Evolutionary conservation across 1,140 invertebrate genomes (phyloP), one percentile per base, ranked within the genome.

Genomic region (Physella acuta): DNA sequence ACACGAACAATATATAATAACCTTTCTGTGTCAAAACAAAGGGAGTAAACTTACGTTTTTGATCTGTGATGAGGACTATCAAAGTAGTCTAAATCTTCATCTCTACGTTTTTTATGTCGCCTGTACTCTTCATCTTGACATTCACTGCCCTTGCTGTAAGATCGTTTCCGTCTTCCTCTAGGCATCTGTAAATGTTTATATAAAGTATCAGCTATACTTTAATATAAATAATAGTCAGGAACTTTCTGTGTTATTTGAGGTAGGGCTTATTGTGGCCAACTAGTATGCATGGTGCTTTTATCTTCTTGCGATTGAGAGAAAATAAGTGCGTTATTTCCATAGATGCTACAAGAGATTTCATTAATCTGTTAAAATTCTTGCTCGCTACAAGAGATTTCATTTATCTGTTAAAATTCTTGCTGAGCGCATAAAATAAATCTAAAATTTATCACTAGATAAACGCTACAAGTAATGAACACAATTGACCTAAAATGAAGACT

Each of bases 61-160:
- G 64, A 66, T 66, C 52, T 55, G 51, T 24, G 51, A 34, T 66
- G 8, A n/a, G 64, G 53, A 30, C 64, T 66, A n/a, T 56, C 64
- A 66, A 56, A 66, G 53, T 66, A 66, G 33, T 58, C 53, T 24
- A 30, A 17, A 8, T 65, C 34, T 20, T 58, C 61, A 34, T 64
- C 61, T 65, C 58, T 55, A n/a, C 33, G n/a, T 36, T 53, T 64
- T 24, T 70, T 64, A 53, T 64, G 55, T 3, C 63, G 63, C 11
- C 62, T 62, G 31, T 60, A 72, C 37, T 66, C 49, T 33, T 68
- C 64, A 30, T 72, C 67, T 68, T 59, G 55, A 53, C 52, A 76
- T 39, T 53, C 28, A 53, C 31, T 62, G 16, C 70, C 70, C 16
- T 53, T 68, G 30, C 68, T 71, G 53, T 53, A 60, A 31, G 70